Conservation (phyloP, 1,140 invertebrate genomes). For the Fopius arisanus region DNA sequence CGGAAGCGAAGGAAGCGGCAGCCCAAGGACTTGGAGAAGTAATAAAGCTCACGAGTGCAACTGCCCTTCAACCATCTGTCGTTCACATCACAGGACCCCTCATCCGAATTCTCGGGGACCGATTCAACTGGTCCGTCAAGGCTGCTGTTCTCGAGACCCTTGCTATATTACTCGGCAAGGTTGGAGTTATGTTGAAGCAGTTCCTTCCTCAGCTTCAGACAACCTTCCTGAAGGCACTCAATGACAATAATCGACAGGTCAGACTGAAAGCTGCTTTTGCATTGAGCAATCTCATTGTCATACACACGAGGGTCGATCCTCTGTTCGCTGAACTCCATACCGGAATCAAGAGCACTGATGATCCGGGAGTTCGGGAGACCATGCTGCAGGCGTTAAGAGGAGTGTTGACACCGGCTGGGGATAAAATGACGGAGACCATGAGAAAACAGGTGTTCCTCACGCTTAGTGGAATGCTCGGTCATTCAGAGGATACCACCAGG, state of each 20-base stretch:
- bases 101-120: conserved; percentile 95
- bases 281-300: conserved; percentile 86
- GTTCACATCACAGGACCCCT: conserved; percentile 97
- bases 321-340: conserved; percentile 91
- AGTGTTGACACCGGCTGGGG: conserved; percentile 82
- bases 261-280: conserved; percentile 89
- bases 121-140: conserved; percentile 93
- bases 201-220: conserved; percentile 98
- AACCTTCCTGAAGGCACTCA: conserved; percentile 93
- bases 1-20: conserved; percentile 94
- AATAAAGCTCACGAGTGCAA: conserved; percentile 84
- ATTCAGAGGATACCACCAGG: conserved; percentile 83
- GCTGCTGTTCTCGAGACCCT: conserved; percentile 95
- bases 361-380: conserved; percentile 71
- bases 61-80: conserved; percentile 92
- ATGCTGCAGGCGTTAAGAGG: conserved; percentile 89
- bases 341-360: conserved; percentile 84
- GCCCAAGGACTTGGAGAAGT: conserved; percentile 94
- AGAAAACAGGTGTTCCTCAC: conserved; percentile 80
- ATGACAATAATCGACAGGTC: conserved; percentile 87
- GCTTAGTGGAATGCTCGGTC: conserved; percentile 74
- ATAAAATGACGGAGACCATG: conserved; percentile 86
- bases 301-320: conserved; percentile 88
- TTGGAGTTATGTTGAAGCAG: conserved; percentile 92
- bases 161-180: conserved; percentile 89